These are phyloP conservation scores for Erythrocercus mccallii DNA, from an alignment of 2,113 vertebrate species.

Conservation along the genomic window DNA sequence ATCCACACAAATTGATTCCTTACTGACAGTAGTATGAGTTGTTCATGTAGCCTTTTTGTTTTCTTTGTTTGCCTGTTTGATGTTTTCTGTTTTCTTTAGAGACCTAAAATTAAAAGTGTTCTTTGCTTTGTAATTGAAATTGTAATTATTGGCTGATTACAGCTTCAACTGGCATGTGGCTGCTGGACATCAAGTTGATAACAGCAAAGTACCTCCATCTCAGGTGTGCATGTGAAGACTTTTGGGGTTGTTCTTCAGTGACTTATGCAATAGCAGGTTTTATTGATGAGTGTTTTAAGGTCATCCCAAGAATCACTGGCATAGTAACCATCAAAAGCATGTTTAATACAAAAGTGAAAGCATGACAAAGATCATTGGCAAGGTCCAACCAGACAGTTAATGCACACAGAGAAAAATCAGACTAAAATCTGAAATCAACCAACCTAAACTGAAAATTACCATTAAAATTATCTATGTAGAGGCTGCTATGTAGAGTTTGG, in stretches of 20 bases:
- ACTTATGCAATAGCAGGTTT: background rate
- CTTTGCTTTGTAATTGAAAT: background rate
- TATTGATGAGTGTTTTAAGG: background rate
- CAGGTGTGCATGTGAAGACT: background rate
- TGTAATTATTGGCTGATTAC: background rate
- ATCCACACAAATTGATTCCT: background rate
- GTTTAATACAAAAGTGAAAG: background rate
- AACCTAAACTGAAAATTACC: background rate
- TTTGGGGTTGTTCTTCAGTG: background rate
- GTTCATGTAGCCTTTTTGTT: rapidly evolving
- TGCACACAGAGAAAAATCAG: background rate
- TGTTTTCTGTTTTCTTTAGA: background rate
- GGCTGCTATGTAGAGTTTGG: background rate
- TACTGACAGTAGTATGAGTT: background rate
- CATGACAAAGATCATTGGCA: rapidly evolving
- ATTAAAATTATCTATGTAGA: background rate
- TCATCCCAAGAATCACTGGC: background rate
- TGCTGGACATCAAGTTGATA: background rate
- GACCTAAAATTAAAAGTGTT: background rate
- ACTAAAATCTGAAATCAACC: background rate
- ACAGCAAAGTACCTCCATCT: background rate
- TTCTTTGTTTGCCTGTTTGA: background rate
- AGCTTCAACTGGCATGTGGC: background rate
- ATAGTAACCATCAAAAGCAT: background rate
- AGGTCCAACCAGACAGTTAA: background rate